Evolutionary conservation across 2,797 vertebrate species (phyloP).

Genomic region (Semaprochilodus insignis): DNA sequence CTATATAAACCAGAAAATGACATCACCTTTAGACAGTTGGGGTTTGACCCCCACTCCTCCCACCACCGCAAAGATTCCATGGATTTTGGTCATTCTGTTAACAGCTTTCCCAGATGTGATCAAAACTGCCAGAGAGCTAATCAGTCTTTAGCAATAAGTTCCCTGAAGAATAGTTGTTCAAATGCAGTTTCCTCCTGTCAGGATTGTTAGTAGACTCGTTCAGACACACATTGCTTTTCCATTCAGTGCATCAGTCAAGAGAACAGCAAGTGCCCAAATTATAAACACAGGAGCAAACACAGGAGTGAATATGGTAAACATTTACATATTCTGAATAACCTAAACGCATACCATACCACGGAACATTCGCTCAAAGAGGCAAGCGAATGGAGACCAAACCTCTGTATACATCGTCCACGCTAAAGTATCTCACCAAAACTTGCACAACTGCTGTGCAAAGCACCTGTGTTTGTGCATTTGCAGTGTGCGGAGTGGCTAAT

Average conservation of each 20-base stretch:
- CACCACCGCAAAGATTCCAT: neutral
- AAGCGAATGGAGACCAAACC: slow-evolving; percentile 6
- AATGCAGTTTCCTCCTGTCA: slow-evolving; percentile 2
- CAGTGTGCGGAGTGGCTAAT: neutral
- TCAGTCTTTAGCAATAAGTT: neutral
- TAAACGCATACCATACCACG: slow-evolving; percentile 38
- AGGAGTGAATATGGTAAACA: slow-evolving; percentile 48
- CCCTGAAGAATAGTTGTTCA: neutral
- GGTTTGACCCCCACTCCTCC: no score
- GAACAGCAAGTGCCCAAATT: slow-evolving; percentile 31
- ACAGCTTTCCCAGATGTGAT: neutral
- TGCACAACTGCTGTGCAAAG: slow-evolving; percentile 4
- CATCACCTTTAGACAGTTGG: neutral
- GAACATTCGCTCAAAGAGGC: neutral
- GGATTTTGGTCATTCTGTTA: neutral
- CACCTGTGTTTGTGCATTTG: slow-evolving; percentile 3
- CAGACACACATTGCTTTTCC: slow-evolving; percentile 27
- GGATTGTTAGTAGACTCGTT: slow-evolving; percentile 17
- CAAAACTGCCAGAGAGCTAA: neutral
- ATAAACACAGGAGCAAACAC: slow-evolving; percentile 52
- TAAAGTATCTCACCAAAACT: slow-evolving; percentile 20
- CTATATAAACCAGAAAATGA: neutral
- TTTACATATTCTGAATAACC: slow-evolving; percentile 52
- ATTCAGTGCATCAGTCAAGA: slow-evolving; percentile 26
- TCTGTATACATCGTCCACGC: slow-evolving; percentile 8